A percentile compares a stretch with the other conserved stretches of the same genome.
Evolutionary conservation across 2,113 vertebrate species (phyloP).

Genomic region (Carettochelys insculpta): DNA sequence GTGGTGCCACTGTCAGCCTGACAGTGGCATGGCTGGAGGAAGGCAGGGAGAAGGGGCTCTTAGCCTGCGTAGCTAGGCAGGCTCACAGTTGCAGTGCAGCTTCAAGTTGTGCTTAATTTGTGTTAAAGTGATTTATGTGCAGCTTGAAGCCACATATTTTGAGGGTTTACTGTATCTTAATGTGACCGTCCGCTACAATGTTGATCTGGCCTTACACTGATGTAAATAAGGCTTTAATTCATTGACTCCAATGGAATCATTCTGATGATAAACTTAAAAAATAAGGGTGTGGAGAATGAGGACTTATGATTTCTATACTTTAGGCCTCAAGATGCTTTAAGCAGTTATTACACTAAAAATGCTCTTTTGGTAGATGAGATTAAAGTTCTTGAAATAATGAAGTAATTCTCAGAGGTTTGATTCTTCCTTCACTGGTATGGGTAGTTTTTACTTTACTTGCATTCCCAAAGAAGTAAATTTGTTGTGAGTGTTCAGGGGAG

Average conservation of each 20-base stretch:
- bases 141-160: too few relatives aligned
- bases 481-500: background rate
- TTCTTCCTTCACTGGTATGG: background rate
- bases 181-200: too few relatives aligned
- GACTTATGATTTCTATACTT: background rate
- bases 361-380: background rate
- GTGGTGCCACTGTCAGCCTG: too few relatives aligned
- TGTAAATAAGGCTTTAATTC: background rate
- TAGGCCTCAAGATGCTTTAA: background rate
- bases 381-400: background rate
- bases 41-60: too few relatives aligned
- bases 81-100: too few relatives aligned
- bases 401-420: background rate
- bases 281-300: background rate
- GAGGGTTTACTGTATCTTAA: too few relatives aligned
- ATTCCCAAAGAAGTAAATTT: rapidly evolving
- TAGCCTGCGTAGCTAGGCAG: too few relatives aligned
- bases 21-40: too few relatives aligned
- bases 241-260: background rate
- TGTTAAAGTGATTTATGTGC: too few relatives aligned
- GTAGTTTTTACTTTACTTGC: background rate
- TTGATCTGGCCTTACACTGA: too few relatives aligned
- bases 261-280: background rate
- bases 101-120: too few relatives aligned
- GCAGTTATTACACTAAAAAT: background rate